Percentiles rank a stretch among this genome's conserved stretches.
Conservation (phyloP, 2,888 invertebrate genomes). For the Didymodactylos carnosus region DNA sequence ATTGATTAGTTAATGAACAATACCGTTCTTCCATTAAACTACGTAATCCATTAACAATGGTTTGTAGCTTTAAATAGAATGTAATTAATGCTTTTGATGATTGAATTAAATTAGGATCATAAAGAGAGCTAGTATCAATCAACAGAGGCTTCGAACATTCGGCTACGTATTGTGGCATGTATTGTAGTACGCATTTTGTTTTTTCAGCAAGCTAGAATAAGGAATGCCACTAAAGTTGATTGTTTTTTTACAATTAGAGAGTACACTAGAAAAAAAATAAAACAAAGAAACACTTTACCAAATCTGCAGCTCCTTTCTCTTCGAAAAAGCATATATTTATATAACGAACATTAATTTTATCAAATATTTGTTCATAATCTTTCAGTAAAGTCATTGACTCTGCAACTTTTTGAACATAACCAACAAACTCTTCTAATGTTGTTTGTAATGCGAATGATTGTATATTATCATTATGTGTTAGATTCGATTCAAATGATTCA, state of each 20-base stretch:
- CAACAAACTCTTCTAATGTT: background rate
- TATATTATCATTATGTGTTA: background rate
- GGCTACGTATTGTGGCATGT: background rate
- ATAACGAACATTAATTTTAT: background rate
- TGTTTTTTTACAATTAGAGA: background rate
- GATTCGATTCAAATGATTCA: background rate
- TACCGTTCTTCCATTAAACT: background rate
- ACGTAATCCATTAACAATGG: background rate
- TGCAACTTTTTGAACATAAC: background rate
- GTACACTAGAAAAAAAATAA: background rate
- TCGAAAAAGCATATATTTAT: background rate
- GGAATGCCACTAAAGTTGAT: too few species aligned
- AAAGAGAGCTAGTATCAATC: background rate
- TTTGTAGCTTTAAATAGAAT: background rate
- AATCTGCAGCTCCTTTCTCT: background rate
- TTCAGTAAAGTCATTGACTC: background rate
- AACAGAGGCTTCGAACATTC: background rate
- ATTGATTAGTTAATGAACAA: background rate
- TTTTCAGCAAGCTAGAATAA: background rate
- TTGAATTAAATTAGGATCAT: background rate
- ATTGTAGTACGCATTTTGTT: background rate
- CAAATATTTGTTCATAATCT: background rate
- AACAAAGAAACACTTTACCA: background rate
- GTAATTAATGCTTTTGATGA: background rate
- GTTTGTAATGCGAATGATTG: background rate